These are phyloP conservation scores for Archips crataeganus DNA, from an alignment of 2,888 invertebrate genomes.

Conservation along the genomic window DNA sequence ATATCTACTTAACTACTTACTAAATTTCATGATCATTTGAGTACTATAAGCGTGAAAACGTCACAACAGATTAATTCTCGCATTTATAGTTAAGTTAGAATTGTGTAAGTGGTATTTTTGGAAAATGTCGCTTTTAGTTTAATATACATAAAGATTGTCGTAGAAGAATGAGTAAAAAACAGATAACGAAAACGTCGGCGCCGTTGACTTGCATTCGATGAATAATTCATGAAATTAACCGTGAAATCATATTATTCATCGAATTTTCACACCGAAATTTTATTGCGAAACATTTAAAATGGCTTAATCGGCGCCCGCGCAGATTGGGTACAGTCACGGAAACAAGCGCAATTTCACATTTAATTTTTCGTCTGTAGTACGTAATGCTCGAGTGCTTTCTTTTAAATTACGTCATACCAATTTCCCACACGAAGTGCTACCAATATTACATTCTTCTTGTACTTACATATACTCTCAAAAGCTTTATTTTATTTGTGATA, in stretches of 20 bases:
- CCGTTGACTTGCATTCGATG: constrained; percentile 12
- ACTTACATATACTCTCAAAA: too few relatives aligned
- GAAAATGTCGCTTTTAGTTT: not conserved
- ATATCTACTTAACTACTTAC: too few relatives aligned
- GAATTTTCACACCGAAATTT: constrained; percentile 39
- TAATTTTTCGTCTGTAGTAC: constrained; percentile 9
- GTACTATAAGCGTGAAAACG: too few relatives aligned
- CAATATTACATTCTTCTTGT: not conserved
- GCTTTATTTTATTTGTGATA: too few relatives aligned
- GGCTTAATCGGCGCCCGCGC: constrained; percentile 42
- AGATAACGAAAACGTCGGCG: not conserved
- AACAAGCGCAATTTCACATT: constrained; percentile 47
- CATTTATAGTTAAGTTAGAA: too few relatives aligned
- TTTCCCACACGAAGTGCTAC: constrained; percentile 12
- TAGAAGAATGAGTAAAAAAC: not conserved
- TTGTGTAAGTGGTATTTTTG: too few relatives aligned
- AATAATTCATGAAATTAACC: constrained; percentile 34
- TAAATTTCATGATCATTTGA: too few relatives aligned
- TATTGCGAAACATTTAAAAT: constrained; percentile 39
- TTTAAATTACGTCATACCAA: constrained; percentile 30
- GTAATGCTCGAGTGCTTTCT: constrained; percentile 34
- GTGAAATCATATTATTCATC: constrained; percentile 36
- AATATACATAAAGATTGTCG: not conserved
- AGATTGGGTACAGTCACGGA: constrained; percentile 56
- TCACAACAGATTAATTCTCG: too few relatives aligned